Conservation (phyloP, 2,797 vertebrate genomes). For the Thalassophryne amazonica region DNA sequence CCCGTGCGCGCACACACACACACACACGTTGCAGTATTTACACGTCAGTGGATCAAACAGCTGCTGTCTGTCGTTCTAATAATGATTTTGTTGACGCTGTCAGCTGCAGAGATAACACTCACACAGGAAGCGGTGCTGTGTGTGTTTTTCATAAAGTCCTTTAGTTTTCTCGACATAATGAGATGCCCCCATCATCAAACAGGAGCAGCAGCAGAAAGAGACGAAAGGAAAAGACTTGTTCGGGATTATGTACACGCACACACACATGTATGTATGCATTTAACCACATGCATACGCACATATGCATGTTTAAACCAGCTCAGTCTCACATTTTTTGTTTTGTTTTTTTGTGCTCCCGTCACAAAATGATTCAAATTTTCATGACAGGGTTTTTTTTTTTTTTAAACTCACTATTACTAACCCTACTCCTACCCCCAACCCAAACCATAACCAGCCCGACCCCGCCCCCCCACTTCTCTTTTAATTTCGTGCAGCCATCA, state of each 20-base stretch:
- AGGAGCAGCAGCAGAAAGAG: constrained; percentile 22
- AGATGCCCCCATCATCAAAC: constrained; percentile 37
- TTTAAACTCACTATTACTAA: no score
- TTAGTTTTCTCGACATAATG: constrained; percentile 51
- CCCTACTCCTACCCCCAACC: no score
- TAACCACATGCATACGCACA: no score
- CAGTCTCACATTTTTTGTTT: neutral
- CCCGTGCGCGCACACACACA: constrained; percentile 1
- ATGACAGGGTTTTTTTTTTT: no score
- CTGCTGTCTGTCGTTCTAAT: constrained; percentile 54
- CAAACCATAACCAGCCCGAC: no score
- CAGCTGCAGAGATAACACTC: constrained; percentile 53
- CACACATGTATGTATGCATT: no score
- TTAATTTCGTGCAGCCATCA: no score
- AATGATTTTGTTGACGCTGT: constrained; percentile 52
- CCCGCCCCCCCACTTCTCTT: no score
- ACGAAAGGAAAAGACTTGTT: neutral
- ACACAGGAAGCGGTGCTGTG: constrained; percentile 32
- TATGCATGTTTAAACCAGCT: no score
- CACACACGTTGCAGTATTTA: constrained; percentile 7
- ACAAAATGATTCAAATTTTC: no score
- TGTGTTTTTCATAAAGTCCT: constrained; percentile 66
- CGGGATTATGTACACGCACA: no score
- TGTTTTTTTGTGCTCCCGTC: no score
- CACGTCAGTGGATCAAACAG: constrained; percentile 41